Base-by-base conservation (phyloP, 1,140 invertebrate species). In the Listronotus bonariensis region DNA sequence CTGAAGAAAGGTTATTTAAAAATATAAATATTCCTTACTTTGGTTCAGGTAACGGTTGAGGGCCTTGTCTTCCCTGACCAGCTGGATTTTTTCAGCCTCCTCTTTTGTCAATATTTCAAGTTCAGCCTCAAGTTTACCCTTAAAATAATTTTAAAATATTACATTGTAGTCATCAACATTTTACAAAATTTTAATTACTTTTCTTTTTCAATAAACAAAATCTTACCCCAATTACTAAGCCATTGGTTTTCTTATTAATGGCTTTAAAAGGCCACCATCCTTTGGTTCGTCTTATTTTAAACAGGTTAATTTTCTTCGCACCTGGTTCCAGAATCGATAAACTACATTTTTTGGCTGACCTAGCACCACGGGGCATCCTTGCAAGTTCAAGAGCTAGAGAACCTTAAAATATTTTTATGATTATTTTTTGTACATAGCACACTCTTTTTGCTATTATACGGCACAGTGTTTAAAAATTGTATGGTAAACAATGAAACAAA, bases 181-280 rank as follows among this genome's bases (percentile, higher is more conserved):
- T n/a, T n/a, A n/a, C n/a, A n/a, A n/a, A n/a, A n/a, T n/a, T n/a
- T n/a, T n/a, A n/a, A n/a, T n/a, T n/a, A n/a, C n/a, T n/a, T n/a
- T n/a, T n/a, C n/a, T n/a, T n/a, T n/a, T n/a, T n/a, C n/a, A 26
- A 26, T 26, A 26, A 26, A 4, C 31, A 42, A 20, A 32, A 0
- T 70, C 75, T 77, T 74, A 86, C 84, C 60, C 81, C 79, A 53
- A 76, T 75, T 10, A 79, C 62, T 38, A 77, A 74, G 32, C 74
- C 70, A 40, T 78, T 79, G 0, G 68, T 74, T 6, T 74, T 68
- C 10, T 71, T 65, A 41, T 71, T 60, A 2, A 26, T 82, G 45
- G 80, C 81, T 36, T 74, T 78, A 69, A 90, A 87, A 41, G 93
- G 92, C 91, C 93, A 96, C 93, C 93, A 96, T 2, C 89, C 92